Percentiles rank a stretch among this genome's conserved stretches.
These are phyloP conservation scores for Pseudomyrmex dendroicus DNA, from an alignment of 1,140 invertebrate species.

Conservation along the genomic window DNA sequence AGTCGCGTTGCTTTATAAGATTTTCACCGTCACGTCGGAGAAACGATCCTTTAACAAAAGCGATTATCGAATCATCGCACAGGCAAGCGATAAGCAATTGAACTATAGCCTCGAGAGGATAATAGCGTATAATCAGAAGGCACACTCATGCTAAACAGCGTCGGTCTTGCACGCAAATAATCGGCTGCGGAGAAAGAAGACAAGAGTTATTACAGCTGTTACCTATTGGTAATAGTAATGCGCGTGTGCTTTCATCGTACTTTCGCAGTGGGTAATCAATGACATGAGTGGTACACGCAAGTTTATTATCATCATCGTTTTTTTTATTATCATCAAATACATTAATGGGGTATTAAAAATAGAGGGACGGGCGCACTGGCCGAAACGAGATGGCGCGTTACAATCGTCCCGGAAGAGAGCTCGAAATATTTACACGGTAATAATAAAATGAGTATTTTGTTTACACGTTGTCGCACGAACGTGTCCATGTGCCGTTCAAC, in stretches of 20 bases:
- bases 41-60: slow-evolving; percentile 4
- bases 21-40: background rate
- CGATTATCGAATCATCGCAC: slow-evolving; percentile 36
- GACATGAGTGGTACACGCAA: slow-evolving; percentile 54
- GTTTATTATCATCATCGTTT: slow-evolving; percentile 61
- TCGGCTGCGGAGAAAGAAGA: background rate
- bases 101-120: slow-evolving; percentile 8
- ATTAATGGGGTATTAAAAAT: slow-evolving; percentile 74
- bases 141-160: slow-evolving; percentile 29
- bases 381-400: slow-evolving; percentile 12
- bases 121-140: slow-evolving; percentile 46
- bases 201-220: background rate
- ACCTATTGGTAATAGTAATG: background rate
- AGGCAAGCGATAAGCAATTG: background rate
- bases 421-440: slow-evolving; percentile 58
- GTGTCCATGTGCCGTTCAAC: background rate
- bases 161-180: slow-evolving; percentile 5
- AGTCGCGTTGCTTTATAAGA: background rate
- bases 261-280: slow-evolving; percentile 54
- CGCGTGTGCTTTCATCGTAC: background rate
- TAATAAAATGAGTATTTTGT: slow-evolving; percentile 47
- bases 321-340: slow-evolving; percentile 72
- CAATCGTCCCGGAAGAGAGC: slow-evolving; percentile 63
- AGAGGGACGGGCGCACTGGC: slow-evolving; percentile 45
- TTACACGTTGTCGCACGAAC: background rate